A percentile compares a stretch with the other conserved stretches of the same genome.
Conservation (phyloP, 2,113 vertebrate species). For the Antechinus flavipes region DNA sequence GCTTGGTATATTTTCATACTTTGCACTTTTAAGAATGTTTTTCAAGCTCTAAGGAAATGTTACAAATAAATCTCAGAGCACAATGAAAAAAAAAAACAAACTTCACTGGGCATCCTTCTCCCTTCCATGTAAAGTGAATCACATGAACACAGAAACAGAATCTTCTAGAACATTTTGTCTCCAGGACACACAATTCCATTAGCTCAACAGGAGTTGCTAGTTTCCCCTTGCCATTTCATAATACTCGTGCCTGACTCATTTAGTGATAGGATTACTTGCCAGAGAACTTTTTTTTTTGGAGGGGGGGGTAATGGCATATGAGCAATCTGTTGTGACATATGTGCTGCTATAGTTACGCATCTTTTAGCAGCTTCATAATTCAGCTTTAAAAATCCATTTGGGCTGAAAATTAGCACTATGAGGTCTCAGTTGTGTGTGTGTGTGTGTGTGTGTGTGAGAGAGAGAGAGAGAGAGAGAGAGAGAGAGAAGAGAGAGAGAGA, state of each 20-base stretch:
- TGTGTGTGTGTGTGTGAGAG: neutral
- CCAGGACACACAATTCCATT: conserved; percentile 41
- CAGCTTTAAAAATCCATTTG: conserved; percentile 72
- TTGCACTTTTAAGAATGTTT: neutral
- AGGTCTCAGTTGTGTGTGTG: conserved; percentile 45
- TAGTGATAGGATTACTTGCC: conserved; percentile 76
- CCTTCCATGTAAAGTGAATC: neutral
- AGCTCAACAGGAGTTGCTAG: conserved; percentile 32
- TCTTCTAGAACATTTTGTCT: neutral
- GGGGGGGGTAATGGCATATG: conserved; percentile 76
- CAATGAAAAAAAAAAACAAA: neutral
- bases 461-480: too few species aligned
- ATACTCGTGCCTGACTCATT: conserved; percentile 70
- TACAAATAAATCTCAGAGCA: neutral
- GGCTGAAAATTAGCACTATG: conserved; percentile 62
- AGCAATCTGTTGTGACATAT: conserved; percentile 82
- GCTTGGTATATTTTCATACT: neutral
- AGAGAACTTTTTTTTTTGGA: conserved; percentile 66
- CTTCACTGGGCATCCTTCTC: neutral
- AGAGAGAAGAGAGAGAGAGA: too few species aligned
- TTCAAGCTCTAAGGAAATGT: neutral
- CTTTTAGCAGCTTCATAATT: conserved; percentile 73
- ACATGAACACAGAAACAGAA: neutral
- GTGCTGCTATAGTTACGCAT: conserved; percentile 75
- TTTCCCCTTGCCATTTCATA: conserved; percentile 65